These are phyloP conservation scores for Calliphora vomitoria DNA, from an alignment of 2,888 invertebrate species.

Conservation along the genomic window DNA sequence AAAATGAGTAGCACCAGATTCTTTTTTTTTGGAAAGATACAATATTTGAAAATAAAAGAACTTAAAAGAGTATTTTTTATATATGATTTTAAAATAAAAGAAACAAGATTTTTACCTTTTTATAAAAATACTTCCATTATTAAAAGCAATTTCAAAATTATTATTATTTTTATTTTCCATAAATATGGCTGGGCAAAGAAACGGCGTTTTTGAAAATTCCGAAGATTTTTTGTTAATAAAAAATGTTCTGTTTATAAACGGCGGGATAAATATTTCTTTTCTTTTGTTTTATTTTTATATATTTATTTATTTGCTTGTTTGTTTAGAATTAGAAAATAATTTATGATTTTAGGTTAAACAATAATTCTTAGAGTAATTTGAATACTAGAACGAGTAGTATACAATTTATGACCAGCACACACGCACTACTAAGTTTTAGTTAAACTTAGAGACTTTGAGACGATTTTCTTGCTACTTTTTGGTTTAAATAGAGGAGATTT, in stretches of 20 bases:
- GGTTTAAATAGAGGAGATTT: conserved; percentile 24
- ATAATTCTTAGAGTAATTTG: background rate
- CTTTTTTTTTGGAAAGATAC: conserved; percentile 12
- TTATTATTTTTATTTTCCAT: conserved; percentile 84
- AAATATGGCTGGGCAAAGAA: conserved; percentile 79
- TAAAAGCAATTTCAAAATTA: conserved; percentile 84
- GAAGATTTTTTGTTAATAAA: background rate
- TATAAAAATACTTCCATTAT: conserved; percentile 84
- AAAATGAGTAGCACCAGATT: background rate
- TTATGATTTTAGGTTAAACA: background rate
- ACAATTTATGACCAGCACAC: background rate
- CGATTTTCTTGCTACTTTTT: background rate
- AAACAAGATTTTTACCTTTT: conserved; percentile 81
- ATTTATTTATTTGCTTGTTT: conserved; percentile 41
- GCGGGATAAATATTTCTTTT: conserved; percentile 41
- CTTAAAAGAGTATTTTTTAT: conserved; percentile 42
- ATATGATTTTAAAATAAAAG: conserved; percentile 8
- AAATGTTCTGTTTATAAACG: conserved; percentile 25
- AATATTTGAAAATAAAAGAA: conserved; percentile 31
- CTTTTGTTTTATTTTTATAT: background rate
- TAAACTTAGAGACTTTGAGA: background rate
- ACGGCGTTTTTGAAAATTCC: conserved; percentile 7
- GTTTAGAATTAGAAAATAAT: too few relatives aligned
- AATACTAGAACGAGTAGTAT: too few relatives aligned
- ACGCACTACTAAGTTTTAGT: conserved; percentile 28